These are phyloP conservation scores for Metaphire vulgaris DNA, from an alignment of 1,140 invertebrate species.

Conservation along the genomic window DNA sequence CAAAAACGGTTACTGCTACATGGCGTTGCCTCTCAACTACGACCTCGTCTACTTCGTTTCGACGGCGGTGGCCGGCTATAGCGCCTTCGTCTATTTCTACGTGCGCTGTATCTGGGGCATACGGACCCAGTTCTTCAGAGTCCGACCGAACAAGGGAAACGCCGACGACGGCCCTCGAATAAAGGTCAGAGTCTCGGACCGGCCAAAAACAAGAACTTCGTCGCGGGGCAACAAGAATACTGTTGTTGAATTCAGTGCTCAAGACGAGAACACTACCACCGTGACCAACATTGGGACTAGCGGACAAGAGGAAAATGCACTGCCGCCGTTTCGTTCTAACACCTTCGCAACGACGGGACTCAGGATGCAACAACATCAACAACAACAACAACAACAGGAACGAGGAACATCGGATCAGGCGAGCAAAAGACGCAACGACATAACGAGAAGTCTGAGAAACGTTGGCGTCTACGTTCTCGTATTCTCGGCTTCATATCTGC, in stretches of 20 bases:
- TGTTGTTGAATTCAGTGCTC: not conserved
- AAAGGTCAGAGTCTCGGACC: not conserved
- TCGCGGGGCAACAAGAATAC: not conserved
- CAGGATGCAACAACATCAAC: too few species aligned
- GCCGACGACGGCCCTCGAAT: not conserved
- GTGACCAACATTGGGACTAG: not conserved
- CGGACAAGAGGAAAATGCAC: not conserved
- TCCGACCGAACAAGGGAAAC: not conserved
- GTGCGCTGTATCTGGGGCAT: not conserved
- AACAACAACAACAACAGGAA: too few species aligned
- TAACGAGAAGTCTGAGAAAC: not conserved
- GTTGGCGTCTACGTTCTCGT: not conserved
- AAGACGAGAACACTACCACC: not conserved
- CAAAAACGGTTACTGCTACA: not conserved
- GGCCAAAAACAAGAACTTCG: not conserved
- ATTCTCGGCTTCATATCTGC: not conserved
- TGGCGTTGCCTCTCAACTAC: not conserved
- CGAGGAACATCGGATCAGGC: not conserved
- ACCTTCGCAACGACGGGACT: too few species aligned
- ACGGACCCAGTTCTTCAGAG: not conserved
- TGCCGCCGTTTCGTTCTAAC: too few species aligned
- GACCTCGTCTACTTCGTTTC: not conserved
- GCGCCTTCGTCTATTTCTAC: not conserved
- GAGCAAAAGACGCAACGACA: not conserved
- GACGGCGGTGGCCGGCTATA: not conserved